These are phyloP conservation scores for Achlya flavicornis DNA, from an alignment of 2,888 invertebrate species.

Conservation along the genomic window DNA sequence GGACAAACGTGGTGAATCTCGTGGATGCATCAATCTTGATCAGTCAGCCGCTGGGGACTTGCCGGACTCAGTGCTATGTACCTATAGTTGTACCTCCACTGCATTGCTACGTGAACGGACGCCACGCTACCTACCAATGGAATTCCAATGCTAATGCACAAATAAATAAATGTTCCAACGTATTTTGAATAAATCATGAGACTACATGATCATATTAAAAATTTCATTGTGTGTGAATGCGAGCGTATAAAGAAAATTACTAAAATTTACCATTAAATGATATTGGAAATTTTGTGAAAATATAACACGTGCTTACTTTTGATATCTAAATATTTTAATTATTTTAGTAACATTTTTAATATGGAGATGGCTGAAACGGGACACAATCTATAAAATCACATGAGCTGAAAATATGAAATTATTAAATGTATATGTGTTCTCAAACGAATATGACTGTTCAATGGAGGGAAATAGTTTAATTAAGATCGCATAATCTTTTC, in stretches of 20 bases:
- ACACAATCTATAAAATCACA: too few species aligned
- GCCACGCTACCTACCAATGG: slow-evolving; percentile 48
- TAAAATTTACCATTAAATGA: too few species aligned
- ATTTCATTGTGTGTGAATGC: neutral
- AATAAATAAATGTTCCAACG: slow-evolving; percentile 42
- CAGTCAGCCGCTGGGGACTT: slow-evolving; percentile 60
- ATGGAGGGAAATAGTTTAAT: slow-evolving; percentile 60
- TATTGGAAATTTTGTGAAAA: neutral
- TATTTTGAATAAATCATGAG: slow-evolving; percentile 21
- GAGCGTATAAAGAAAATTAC: neutral
- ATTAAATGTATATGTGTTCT: slow-evolving; percentile 12
- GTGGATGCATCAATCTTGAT: slow-evolving; percentile 75
- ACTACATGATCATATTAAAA: slow-evolving; percentile 3
- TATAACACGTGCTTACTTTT: too few species aligned
- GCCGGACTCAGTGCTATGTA: slow-evolving; percentile 17
- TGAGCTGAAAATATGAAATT: neutral
- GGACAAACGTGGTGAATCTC: slow-evolving; percentile 47
- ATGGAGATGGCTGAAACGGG: too few species aligned
- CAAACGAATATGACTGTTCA: slow-evolving; percentile 33
- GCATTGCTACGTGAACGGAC: slow-evolving; percentile 51
- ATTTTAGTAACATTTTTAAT: too few species aligned
- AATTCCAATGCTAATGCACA: slow-evolving; percentile 58
- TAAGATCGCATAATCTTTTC: slow-evolving; percentile 66
- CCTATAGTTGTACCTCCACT: slow-evolving; percentile 28
- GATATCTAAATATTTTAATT: too few species aligned